Base-by-base conservation (phyloP, 2,113 vertebrate genomes). In the Atlantisia rogersi region DNA sequence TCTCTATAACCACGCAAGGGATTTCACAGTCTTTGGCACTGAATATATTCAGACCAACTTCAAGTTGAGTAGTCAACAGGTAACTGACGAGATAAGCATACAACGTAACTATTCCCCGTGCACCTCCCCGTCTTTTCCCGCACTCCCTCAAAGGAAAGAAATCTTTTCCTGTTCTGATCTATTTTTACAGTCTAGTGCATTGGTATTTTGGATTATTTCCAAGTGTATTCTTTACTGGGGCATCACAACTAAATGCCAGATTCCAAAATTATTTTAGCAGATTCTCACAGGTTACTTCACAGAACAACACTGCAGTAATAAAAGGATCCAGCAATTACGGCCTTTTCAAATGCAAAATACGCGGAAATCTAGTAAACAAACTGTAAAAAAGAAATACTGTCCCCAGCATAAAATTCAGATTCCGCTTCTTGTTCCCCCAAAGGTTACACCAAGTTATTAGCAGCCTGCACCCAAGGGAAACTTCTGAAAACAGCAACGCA, bases 141-240 rank as follows among this genome's bases (percentile, higher is more conserved):
- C 63, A 28, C 40, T 93, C 96, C 94, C 89, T 76, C 87, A 88
- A 97, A 93, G 95, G 93, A 93, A 95, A 82, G 91, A 97, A 95
- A 96, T 89, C 86, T 94, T 94, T 92, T 94, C 95, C 94, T 91
- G 69, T 93, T 95, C 95, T 88, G 76, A 91, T 96, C 95, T 98
- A 98, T 98, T 98, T 98, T 98, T 98, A 98, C 95, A 98, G 96
- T 97, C 96, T 96, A 94, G 94, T 95, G 96, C 97, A 94, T 73
- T 96, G 95, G 98, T 97, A 98, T 97, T 97, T 88, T 97, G 97
- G 98, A 98, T 73, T 74, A 80, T 96, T 96, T 96, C 97, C 98
- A 98, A 96, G 39, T 56, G 69, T 95, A 91, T 97, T 98, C 95
- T 98, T 97, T 97, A 97, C 87, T 83, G 85, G 77, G 86, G 86